Percentiles rank a stretch among this genome's conserved stretches.
Evolutionary conservation across 2,888 invertebrate species (phyloP).

Genomic region (Lomographa bimaculata): DNA sequence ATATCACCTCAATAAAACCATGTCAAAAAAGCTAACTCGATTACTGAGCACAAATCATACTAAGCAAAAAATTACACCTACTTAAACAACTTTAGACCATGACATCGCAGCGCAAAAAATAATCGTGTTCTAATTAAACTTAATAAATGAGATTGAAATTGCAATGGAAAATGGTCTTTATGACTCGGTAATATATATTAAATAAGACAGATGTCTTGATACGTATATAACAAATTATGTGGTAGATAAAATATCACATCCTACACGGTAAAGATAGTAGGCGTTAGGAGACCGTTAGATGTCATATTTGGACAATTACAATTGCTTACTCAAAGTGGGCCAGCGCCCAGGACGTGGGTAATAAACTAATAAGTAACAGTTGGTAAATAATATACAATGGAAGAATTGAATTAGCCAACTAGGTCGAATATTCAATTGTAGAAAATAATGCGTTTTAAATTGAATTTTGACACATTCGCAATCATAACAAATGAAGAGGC

Average conservation of each 20-base stretch:
- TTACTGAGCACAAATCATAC: slow-evolving; percentile 12
- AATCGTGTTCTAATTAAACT: slow-evolving; percentile 26
- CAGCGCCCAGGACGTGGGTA: slow-evolving; percentile 54
- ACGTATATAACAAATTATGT: slow-evolving; percentile 22
- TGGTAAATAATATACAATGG: slow-evolving; percentile 41
- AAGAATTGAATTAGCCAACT: slow-evolving; percentile 28
- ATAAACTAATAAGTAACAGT: too few relatives aligned
- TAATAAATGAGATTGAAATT: slow-evolving; percentile 18
- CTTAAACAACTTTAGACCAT: slow-evolving; percentile 25
- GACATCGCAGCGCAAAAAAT: slow-evolving; percentile 30
- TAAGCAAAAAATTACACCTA: slow-evolving; percentile 26
- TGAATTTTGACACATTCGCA: slow-evolving; percentile 4
- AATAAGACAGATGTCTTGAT: slow-evolving; percentile 6
- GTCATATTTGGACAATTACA: slow-evolving; percentile 59
- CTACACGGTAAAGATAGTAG: slow-evolving; percentile 42
- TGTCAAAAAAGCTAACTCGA: slow-evolving; percentile 8
- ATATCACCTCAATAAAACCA: slow-evolving; percentile 7
- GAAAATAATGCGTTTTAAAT: slow-evolving; percentile 10
- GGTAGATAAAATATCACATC: slow-evolving; percentile 32
- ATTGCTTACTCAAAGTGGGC: slow-evolving; percentile 54
- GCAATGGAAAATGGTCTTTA: slow-evolving; percentile 21
- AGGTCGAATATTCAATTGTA: slow-evolving; percentile 25
- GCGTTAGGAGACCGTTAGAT: slow-evolving; percentile 31
- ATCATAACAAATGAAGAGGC: neutral
- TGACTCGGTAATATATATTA: slow-evolving; percentile 19